These are phyloP conservation scores for Macrosoma leucophasiata DNA, from an alignment of 2,888 invertebrate genomes.

Conservation along the genomic window DNA sequence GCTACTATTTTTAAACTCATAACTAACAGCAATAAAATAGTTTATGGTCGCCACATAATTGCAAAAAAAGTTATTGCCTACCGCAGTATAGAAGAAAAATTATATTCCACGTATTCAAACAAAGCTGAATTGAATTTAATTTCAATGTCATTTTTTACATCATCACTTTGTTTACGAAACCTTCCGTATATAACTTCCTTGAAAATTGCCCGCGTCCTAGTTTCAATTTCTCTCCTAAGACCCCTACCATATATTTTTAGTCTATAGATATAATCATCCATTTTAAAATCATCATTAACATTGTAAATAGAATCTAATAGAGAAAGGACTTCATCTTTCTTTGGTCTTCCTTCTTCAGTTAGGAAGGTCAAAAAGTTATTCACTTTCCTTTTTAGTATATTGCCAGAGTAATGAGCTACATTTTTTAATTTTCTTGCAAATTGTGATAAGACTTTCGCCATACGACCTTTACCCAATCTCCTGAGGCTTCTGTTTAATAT, in stretches of 20 bases:
- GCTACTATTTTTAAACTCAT: no score
- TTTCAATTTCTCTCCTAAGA: slow-evolving; percentile 29
- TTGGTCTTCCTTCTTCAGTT: slow-evolving; percentile 32
- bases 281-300: slow-evolving; percentile 30
- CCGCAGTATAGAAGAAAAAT: no score
- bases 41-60: no score
- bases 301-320: slow-evolving; percentile 42
- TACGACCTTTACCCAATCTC: slow-evolving; percentile 32
- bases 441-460: slow-evolving; percentile 33
- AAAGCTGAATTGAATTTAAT: slow-evolving; percentile 40
- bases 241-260: slow-evolving; percentile 39
- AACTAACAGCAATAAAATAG: no score
- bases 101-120: slow-evolving; percentile 36
- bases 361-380: slow-evolving; percentile 33
- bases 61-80: no score
- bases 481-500: slow-evolving; percentile 35
- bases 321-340: slow-evolving; percentile 36
- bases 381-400: slow-evolving; percentile 32
- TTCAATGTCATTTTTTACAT: slow-evolving; percentile 31
- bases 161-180: slow-evolving; percentile 30
- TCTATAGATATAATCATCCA: slow-evolving; percentile 46
- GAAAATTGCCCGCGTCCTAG: slow-evolving; percentile 37
- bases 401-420: slow-evolving; percentile 31
- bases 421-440: slow-evolving; percentile 34
- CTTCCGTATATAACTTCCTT: slow-evolving; percentile 34